Base-by-base conservation (phyloP, 2,113 vertebrate genomes). In the Vidua macroura region DNA sequence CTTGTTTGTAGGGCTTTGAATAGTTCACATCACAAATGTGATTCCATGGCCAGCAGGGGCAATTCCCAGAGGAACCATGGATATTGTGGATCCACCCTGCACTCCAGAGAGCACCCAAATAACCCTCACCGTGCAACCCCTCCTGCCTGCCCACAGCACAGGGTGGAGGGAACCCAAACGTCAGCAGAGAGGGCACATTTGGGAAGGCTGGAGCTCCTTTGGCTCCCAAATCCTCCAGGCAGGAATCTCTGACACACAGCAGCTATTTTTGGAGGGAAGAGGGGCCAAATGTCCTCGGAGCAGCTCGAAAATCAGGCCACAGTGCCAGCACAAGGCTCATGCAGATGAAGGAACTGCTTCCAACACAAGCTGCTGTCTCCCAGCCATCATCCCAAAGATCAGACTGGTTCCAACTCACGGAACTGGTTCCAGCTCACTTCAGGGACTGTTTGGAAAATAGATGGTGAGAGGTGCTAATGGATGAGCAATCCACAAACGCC, bases 201-300 rank as follows among this genome's bases (percentile, higher is more conserved):
- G 63, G 93, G 72, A 86, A 92, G 43, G 68, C 37, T 79, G 67
- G 48, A 76, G 59, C 20, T 82, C 15, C 58, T 69, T 4, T 83
- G 87, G 87, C 70, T 94, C 83, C 43, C 86, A 83, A 83, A 73
- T 2, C 51, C 85, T 62, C 79, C n/a, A 77, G 90, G 73, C 76
- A 83, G 88, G 56, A 58, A 83, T 67, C 59, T 81, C 76, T 15
- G 1, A 21, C 0, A 2, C 39, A 16, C 68, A 63, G 23, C 39
- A 83, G 83, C 63, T 88, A 49, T 66, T 92, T 93, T 15, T 58
- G 72, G 14, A 79, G 27, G 21, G n/a, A 39, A 94, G 7, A 11
- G 31, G 10, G 80, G 83, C 76, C 95, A 96, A 93, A 87, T 17
- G 33, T 76, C 88, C 76, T 78, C 2, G 0, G 68, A 92, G 58